Evolutionary conservation across 2,888 invertebrate genomes (phyloP), one percentile per base, ranked within the genome.

Genomic region (Eulithis testata): DNA sequence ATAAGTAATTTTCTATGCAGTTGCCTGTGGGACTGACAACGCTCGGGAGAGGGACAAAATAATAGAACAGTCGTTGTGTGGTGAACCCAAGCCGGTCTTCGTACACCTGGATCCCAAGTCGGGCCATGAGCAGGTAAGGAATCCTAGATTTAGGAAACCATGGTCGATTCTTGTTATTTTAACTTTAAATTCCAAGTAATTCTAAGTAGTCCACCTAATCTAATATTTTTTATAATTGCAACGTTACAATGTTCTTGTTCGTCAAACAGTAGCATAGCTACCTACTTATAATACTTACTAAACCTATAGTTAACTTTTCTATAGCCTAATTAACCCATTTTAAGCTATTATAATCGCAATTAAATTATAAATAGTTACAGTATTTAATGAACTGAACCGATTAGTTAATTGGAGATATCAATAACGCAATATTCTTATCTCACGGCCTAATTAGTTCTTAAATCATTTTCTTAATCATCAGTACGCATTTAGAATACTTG

Each of bases 41-140:
- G 83, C 86, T 53, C 76, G 75, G 5, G 77, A 82, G 54, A 78
- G 90, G 27, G 85, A 84, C 65, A 82, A 83, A 64, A 78, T 90
- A 31, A 89, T 92, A 47, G 82, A 88, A 62, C 82, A 89, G 61
- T 86, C 93, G 11, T 85, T 81, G 68, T 93, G 93, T 65, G 91
- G 91, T 11, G 83, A 81, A 11, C 92, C 93, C 6, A 89, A 87
- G 73, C 91, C 91, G 43, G 88, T 88, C 37, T 92, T 91, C 77
- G 79, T 88, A 11, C 82, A 84, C 60, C 76, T 93, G 49, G 83
- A 84, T 14, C 81, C 84, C 1, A 80, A 81, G 65, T 83, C 82
- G 27, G 83, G 87, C 6, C 86, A 89, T 65, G 84, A 90, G 72
- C 86, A 88, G 88, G 92, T 92, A 83, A 80, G 64, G 50, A 71